A percentile compares a stretch with the other conserved stretches of the same genome.
phyloP scores from a whole-genome alignment of 1,140 invertebrate species.

The Drosophila yakuba region DNA sequence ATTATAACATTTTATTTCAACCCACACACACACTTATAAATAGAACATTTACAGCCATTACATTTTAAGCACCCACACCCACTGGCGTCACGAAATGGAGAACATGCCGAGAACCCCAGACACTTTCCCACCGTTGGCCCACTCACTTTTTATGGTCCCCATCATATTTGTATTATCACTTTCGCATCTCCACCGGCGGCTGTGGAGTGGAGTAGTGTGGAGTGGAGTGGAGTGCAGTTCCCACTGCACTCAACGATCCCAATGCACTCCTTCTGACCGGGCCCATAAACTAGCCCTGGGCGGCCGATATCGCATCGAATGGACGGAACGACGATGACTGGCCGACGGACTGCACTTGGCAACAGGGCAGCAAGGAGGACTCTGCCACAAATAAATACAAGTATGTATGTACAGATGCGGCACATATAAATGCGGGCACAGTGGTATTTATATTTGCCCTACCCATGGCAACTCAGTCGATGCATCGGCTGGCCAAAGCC shows the following conservation, averaged over 20 bases:
- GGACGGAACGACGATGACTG: background rate
- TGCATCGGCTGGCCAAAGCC: slow-evolving; percentile 1
- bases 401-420: slow-evolving; percentile 34
- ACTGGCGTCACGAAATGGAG: slow-evolving; percentile 35
- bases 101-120: slow-evolving; percentile 15
- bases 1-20: background rate
- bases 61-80: slow-evolving; percentile 21
- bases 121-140: slow-evolving; percentile 51
- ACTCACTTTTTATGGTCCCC: slow-evolving; percentile 51
- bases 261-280: slow-evolving; percentile 27
- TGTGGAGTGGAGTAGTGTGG: slow-evolving; percentile 9
- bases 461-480: slow-evolving; percentile 21
- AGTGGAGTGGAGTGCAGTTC: slow-evolving; percentile 9
- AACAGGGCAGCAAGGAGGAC: slow-evolving; percentile 33
- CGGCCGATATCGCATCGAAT: slow-evolving; percentile 27
- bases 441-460: slow-evolving; percentile 48
- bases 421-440: slow-evolving; percentile 35
- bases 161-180: slow-evolving; percentile 53
- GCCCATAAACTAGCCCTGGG: slow-evolving; percentile 52
- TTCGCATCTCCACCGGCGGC: slow-evolving; percentile 43
- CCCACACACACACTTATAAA: slow-evolving; percentile 9
- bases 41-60: slow-evolving; percentile 23
- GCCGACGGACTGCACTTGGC: slow-evolving; percentile 35
- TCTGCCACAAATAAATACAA: slow-evolving; percentile 48
- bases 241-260: slow-evolving; percentile 37